Base-by-base conservation (phyloP, 1,140 invertebrate species). In the Thaumetopoea pityocampa region DNA sequence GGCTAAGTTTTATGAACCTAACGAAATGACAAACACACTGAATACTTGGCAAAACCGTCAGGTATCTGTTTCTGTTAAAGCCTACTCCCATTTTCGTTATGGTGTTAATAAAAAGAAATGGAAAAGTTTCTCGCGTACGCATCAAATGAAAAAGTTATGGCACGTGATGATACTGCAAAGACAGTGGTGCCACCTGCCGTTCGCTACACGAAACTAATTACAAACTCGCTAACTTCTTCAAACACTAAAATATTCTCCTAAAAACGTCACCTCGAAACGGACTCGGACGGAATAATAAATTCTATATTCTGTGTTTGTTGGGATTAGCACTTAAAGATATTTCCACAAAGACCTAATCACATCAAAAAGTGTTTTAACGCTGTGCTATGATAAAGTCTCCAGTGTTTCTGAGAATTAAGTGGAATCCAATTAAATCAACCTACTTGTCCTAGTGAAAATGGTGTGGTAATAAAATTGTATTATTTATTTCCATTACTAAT, bases 71-170 rank as follows among this genome's bases (percentile, higher is more conserved):
- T 64, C 67, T 71, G 69, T 68, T 73, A 74, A 73, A 69, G 67
- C 72, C 69, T 59, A 71, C 68, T 77, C 74, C 67, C 70, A 77
- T 78, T 76, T 76, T 70, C 66, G 68, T 78, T 77, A 71, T 66
- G 70, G 65, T 76, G 71, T 80, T 80, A 83, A 78, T 80, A 83
- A 78, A 81, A 80, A 77, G 72, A 78, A 83, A 81, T 81, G 69
- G 70, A 70, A 79, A 80, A 80, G 73, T 79, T 79, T 51, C 56
- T 62, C 64, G 65, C 59, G 61, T 72, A 62, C 71, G 67, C 67
- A 70, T 78, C 76, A 80, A 80, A 80, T 80, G 76, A 80, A 78
- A 79, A 80, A 80, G 76, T 80, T 83, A 77, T 74, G 59, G 62
- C 32, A 77, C 76, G 76, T 83, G 79, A 83, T 71, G 64, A 80